phyloP scores from a whole-genome alignment of 1,140 invertebrate genomes.

The Formica selysi region DNA sequence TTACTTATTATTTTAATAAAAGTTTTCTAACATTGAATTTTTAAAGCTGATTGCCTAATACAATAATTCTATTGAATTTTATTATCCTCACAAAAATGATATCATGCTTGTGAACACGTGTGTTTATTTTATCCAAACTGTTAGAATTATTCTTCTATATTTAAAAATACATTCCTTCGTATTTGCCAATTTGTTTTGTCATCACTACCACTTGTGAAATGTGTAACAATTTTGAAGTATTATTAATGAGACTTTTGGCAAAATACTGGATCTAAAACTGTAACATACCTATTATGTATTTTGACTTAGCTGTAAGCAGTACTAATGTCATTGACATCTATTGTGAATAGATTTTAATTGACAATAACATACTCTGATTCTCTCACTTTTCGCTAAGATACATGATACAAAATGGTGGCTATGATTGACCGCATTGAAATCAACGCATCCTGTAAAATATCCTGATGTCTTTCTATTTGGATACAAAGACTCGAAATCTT shows the following conservation, averaged over 20 bases:
- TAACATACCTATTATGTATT: slow-evolving; percentile 20
- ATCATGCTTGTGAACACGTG: slow-evolving; percentile 69
- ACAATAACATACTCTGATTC: slow-evolving; percentile 10
- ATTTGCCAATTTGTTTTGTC: slow-evolving; percentile 71
- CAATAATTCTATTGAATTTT: slow-evolving; percentile 40
- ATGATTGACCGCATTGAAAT: background rate
- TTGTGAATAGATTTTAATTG: slow-evolving; percentile 44
- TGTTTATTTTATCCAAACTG: slow-evolving; percentile 56
- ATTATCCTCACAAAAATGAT: slow-evolving; percentile 57
- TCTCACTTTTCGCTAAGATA: background rate
- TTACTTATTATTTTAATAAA: slow-evolving; percentile 40
- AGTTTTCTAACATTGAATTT: background rate
- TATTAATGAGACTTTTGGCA: slow-evolving; percentile 48
- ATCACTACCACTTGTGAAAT: slow-evolving; percentile 67
- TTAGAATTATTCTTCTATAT: slow-evolving; percentile 66
- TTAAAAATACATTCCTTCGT: slow-evolving; percentile 74
- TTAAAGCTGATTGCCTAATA: slow-evolving; percentile 22
- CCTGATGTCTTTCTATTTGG: slow-evolving; percentile 1
- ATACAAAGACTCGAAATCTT: background rate
- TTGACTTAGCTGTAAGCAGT: slow-evolving; percentile 23
- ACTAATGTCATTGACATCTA: slow-evolving; percentile 26
- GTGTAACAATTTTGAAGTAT: slow-evolving; percentile 76
- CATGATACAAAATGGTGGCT: background rate
- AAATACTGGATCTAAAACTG: slow-evolving; percentile 13
- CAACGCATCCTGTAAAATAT: background rate